Evolutionary conservation across 2,888 invertebrate species (phyloP), one percentile per base, ranked within the genome.

Genomic region (Tetheella fluctuosa): DNA sequence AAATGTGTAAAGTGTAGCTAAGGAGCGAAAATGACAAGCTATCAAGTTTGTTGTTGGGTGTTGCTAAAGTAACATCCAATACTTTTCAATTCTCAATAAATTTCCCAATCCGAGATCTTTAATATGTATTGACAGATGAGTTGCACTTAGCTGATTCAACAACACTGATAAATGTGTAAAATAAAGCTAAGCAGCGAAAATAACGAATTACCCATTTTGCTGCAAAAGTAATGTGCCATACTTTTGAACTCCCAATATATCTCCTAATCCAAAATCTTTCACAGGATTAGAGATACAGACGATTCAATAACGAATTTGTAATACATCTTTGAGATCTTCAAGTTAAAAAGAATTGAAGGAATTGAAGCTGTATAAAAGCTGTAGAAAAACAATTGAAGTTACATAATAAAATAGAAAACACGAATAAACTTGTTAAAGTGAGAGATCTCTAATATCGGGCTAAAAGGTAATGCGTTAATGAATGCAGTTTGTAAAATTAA

Each of bases 81-180:
- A n/a, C 52, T n/a, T 23, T 52, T 30, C 6, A 13, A 39, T 39
- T n/a, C 6, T n/a, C 39, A n/a, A 13, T 37, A 37, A 13, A 2
- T 13, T 13, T 37, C 37, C 13, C 10, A 34, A 34, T 10, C 7
- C 28, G 3, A 28, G n/a, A n/a, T n/a, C n/a, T n/a, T n/a, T n/a
- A n/a, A n/a, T n/a, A n/a, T n/a, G n/a, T n/a, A n/a, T n/a, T n/a
- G n/a, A n/a, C n/a, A n/a, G n/a, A n/a, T n/a, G n/a, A n/a, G n/a
- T 57, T 56, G 52, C 55, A 60, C 58, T 48, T 23, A 61, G 58
- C 64, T 55, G 58, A 54, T 60, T 64, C 28, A 58, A 58, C 34
- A 52, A 42, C 23, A 59, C 53, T 58, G 63, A 64, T 66, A 60
- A 62, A 61, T 53, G 39, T 20, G 20, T n/a, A 20, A 20, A 48